Conservation (phyloP, 2,113 vertebrate species). For the Pan troglodytes region NHGRI_mPanTro3-v2.1_pri NC_072422.2:27263001-27263500, state of each 20-base stretch:
- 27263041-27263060: not conserved
- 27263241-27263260: not conserved
- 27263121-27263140: not conserved
- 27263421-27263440: not conserved
- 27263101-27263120: not conserved
- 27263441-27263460: no score
- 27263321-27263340: not conserved
- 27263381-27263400: not conserved
- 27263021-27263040: not conserved
- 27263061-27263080: not conserved
- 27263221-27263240: no score
- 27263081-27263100: not conserved
- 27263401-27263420: no score
- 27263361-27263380: no score
- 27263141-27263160: not conserved
- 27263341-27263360: not conserved
- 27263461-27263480: no score
- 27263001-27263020: not conserved
- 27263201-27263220: not conserved
- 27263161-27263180: not conserved
- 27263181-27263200: not conserved
- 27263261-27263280: no score
- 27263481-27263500: no score
- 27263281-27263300: not conserved
- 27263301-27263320: not conserved